Evolutionary conservation across 2,888 invertebrate genomes (phyloP).

Genomic region (Ecliptopera silaceata): DNA sequence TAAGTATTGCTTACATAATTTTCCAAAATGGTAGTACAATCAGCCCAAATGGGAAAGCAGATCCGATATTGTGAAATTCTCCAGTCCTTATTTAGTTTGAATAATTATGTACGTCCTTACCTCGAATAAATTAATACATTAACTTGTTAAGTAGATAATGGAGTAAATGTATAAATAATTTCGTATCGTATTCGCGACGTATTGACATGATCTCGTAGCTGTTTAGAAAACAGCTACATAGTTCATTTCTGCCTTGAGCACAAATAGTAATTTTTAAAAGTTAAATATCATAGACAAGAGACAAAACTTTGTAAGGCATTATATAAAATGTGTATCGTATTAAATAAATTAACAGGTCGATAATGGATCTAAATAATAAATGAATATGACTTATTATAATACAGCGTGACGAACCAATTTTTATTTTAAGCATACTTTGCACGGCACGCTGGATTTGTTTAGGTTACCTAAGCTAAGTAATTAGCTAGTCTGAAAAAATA

Average conservation of each 20-base stretch:
- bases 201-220: not conserved
- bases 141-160: slow-evolving; percentile 19
- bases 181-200: not conserved
- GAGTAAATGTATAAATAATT: not conserved
- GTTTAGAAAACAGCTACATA: not conserved
- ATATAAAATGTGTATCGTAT: no score
- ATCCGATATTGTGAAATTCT: slow-evolving; percentile 33
- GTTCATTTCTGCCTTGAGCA: not conserved
- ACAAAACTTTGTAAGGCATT: no score
- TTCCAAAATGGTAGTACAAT: slow-evolving; percentile 28
- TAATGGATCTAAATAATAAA: no score
- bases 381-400: no score
- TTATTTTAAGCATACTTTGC: no score
- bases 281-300: no score
- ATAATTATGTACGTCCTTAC: slow-evolving; percentile 23
- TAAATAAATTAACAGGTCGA: no score
- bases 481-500: no score
- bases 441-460: no score
- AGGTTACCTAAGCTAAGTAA: no score
- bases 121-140: slow-evolving; percentile 40
- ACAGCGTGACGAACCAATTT: no score
- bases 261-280: no score
- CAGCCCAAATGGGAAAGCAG: slow-evolving; percentile 32
- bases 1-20: slow-evolving; percentile 30
- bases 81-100: slow-evolving; percentile 34